phyloP scores from a whole-genome alignment of 35 echinoderm and acorn worm genomes.

The Ophioderma brevispina region DNA sequence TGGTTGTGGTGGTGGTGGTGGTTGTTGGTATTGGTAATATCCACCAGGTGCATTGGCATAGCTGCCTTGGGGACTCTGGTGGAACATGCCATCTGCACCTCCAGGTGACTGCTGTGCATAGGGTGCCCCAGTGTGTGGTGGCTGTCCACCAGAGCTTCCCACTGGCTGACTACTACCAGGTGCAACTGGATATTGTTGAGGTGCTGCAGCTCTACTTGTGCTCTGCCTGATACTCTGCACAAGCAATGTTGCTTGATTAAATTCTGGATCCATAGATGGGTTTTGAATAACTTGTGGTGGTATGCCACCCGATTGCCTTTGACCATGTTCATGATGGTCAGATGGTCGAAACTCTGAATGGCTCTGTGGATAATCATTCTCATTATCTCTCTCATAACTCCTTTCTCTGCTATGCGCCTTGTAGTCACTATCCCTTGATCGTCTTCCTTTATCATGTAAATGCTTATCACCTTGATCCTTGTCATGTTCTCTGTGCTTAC shows the following conservation, averaged over 20 bases:
- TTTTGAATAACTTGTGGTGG: neutral
- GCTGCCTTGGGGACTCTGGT: neutral
- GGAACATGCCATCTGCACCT: neutral
- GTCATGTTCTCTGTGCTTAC: neutral
- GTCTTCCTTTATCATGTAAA: neutral
- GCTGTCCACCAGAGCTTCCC: neutral
- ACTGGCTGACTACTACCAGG: neutral
- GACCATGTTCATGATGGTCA: neutral
- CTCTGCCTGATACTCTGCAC: neutral
- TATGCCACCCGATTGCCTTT: neutral
- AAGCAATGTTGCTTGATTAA: neutral
- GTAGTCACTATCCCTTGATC: neutral
- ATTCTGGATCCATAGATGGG: neutral
- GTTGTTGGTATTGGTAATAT: neutral
- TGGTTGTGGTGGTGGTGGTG: neutral
- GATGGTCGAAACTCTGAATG: neutral
- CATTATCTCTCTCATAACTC: conserved; percentile 10
- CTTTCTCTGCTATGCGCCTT: conserved; percentile 5
- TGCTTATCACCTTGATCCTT: neutral
- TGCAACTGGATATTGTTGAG: neutral
- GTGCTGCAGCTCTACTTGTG: neutral
- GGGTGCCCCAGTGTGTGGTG: neutral
- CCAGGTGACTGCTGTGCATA: neutral
- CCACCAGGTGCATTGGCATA: neutral
- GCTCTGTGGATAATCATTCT: neutral